Evolutionary conservation across 2,888 invertebrate genomes (phyloP), one percentile per base, ranked within the genome.

Genomic region (Agonopterix heracliana): DNA sequence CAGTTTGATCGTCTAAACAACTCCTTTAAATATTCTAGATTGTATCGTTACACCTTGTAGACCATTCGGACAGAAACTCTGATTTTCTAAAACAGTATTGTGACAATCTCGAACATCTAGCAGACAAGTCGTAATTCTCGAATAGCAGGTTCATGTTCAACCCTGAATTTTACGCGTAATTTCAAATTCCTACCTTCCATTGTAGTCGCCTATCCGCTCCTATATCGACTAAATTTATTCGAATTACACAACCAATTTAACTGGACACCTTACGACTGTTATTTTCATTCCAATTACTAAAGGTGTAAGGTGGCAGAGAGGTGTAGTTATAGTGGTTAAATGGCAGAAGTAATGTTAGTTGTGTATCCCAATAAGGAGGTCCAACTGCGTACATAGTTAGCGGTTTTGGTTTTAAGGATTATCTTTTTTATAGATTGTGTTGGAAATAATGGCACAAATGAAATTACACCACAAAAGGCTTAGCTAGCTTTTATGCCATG

Each of bases 101-200:
- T 26, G 26, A 26, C 26, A 5, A 26, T 26, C 26, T 26, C 5
- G 1, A 26, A 26, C 26, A 26, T 26, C 26, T 5, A 5, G 26
- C 26, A 26, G 7, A 26, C 26, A 26, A 26, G 26, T 26, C 26
- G 26, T 26, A 26, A 26, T 26, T 26, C 26, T 5, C 26, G 26
- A 26, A 26, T 26, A 26, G 26, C 26, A 26, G 26, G 5, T 26
- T 26, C 26, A 26, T 26, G 26, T 26, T 26, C 77, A 74, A 52
- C 78, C 76, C 77, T 80, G 68, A 67, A 75, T 70, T 74, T 76
- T 67, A 70, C 74, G 68, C 75, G 72, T 73, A 78, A 82, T 82
- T 83, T 83, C 71, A 81, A 82, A 83, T 82, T 83, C 81, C 73
- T 61, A 77, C 68, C 71, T 64, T 64, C 80, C 76, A 80, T 81